Conservation (phyloP, 2,797 vertebrate genomes). For the Buceros bicornis region DNA sequence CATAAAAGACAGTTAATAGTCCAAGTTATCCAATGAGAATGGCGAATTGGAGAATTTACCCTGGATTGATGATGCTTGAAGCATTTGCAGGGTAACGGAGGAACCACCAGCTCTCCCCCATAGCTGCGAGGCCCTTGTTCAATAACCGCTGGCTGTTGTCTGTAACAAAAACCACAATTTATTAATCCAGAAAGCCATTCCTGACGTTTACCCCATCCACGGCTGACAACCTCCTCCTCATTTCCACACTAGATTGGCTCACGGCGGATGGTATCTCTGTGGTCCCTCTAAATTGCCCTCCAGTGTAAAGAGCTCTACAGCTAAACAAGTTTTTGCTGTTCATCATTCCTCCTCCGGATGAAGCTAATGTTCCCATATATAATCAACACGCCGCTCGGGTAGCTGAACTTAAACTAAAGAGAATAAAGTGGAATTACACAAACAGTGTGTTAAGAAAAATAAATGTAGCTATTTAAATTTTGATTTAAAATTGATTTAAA, state of each 20-base stretch:
- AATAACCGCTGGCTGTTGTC: too few species aligned
- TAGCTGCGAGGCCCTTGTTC: too few species aligned
- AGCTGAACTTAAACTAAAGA: neutral
- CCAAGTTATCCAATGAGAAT: neutral
- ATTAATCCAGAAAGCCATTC: neutral
- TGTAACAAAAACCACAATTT: too few species aligned
- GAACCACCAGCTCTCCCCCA: too few species aligned
- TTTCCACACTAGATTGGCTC: neutral
- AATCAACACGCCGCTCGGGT: neutral
- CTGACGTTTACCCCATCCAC: neutral
- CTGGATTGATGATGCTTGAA: too few species aligned
- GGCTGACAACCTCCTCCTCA: neutral
- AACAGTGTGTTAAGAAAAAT: neutral
- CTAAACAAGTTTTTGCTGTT: neutral
- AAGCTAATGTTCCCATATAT: neutral
- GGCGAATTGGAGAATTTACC: neutral
- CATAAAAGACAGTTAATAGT: neutral
- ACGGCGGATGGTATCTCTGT: fast-evolving
- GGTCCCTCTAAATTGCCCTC: neutral
- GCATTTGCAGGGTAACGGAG: neutral
- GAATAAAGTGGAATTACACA: neutral
- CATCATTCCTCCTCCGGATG: neutral
- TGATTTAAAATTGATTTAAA: neutral
- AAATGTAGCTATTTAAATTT: neutral
- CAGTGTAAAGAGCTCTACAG: neutral